Base-by-base conservation (phyloP, 2,888 invertebrate species). In the Crocallis elinguaria region DNA sequence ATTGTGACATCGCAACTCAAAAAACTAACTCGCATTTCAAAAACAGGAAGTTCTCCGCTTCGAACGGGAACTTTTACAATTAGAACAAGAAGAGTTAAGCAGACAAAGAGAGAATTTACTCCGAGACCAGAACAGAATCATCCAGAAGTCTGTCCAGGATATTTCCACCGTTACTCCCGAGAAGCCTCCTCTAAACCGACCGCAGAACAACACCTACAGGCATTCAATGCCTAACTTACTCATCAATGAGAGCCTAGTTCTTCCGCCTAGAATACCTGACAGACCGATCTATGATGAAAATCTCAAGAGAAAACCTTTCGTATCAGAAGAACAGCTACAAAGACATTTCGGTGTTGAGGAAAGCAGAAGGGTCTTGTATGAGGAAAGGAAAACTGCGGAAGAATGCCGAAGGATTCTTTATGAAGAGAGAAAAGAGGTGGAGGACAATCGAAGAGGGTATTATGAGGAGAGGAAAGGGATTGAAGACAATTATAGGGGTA, bases 1-100 rank as follows among this genome's bases (percentile, higher is more conserved):
- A 37, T 3, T 19, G 44, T 35, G 60, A 30, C 14, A n/a, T n/a
- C n/a, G n/a, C 44, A 21, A 49, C 37, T 30, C 32, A 8, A 29
- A 21, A 35, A 52, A 41, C 46, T 52, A 36, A 46, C 36, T 25
- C 14, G 8, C 4, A 16, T 52, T 60, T 60, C 55, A 64, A 52
- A 54, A 64, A 64, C 71, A 94, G 93, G 94, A 95, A 80, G 95
- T 96, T 14, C 90, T 96, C 23, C 94, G 95, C 62, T 95, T 96
- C 59, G 96, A 96, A 84, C 93, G 95, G 35, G 96, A 96, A 82
- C 88, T 96, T 1, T 80, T 96, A 3, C 96, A 96, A 77, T 80
- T 95, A 36, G 95, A 96, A 75, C 95, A 95, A 77, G 96, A 96
- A 75, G 96, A 96, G 74, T 73, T 96, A 8, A 94, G 95, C 61